Conservation (phyloP, 2,888 invertebrate species). For the Cephus nigrinus region DNA sequence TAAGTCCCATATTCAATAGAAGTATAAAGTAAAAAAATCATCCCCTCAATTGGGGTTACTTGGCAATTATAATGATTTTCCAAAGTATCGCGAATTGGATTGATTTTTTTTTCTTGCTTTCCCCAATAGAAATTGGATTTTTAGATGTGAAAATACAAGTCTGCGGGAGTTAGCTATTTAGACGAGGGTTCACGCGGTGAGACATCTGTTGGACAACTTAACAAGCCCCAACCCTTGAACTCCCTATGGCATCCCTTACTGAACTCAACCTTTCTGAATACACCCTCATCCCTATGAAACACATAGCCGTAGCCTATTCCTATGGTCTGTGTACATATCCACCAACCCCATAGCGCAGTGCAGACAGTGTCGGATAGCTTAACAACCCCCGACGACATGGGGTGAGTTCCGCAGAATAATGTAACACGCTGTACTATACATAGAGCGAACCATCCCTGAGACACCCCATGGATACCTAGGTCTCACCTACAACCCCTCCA, state of each 20-base stretch:
- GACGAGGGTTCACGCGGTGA: slow-evolving; percentile 60
- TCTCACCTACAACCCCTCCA: background rate
- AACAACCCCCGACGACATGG: background rate
- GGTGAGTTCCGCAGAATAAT: background rate
- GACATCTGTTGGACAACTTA: slow-evolving; percentile 65
- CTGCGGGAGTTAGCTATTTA: slow-evolving; percentile 31
- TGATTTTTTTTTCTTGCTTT: background rate
- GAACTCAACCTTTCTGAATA: background rate
- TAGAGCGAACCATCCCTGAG: slow-evolving; percentile 34
- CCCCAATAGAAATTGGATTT: slow-evolving; percentile 20
- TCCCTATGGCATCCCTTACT: slow-evolving; percentile 4
- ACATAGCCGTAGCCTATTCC: background rate
- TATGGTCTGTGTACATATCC: background rate
- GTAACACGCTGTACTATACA: background rate
- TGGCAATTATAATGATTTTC: background rate
- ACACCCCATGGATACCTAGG: slow-evolving; percentile 24
- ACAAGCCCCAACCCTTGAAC: slow-evolving; percentile 46
- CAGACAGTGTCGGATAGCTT: background rate
- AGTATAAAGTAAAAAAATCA: background rate
- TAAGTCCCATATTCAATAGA: background rate
- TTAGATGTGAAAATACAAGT: slow-evolving; percentile 21
- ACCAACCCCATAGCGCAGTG: background rate
- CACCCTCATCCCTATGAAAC: background rate
- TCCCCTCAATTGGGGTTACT: background rate
- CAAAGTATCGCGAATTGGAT: background rate